Evolutionary conservation across 37 sponge, comb jelly and placozoan species (phyloP), one percentile per base, ranked within the genome.

Genomic region (Mnemiopsis leidyi): DNA sequence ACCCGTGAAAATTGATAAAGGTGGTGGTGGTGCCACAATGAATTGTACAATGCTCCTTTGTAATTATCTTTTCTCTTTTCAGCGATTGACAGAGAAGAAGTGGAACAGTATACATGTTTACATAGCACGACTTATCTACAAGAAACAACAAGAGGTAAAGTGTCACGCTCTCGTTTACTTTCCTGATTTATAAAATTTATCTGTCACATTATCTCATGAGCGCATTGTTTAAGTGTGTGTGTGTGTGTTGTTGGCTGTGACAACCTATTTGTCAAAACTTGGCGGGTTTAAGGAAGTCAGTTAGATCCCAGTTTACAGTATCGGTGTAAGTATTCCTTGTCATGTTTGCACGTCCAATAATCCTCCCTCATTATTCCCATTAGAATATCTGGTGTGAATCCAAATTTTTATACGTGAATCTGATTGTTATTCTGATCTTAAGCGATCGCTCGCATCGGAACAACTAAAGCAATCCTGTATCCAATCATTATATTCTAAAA

Each of bases 81-180:
- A 85, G 90, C 2, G 90, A 2, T n/a, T 85, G 0, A 40, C 21
- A 21, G 90, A 85, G 25, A 85, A 85, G 61, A 85, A 85, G 48
- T 85, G 90, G 90, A 85, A 85, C 61, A 85, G 90, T 33, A 85
- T 85, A 39, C 90, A 85, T 37, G 90, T 85, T 9, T 85, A 85
- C 90, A 85, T 85, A 32, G 90, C 90, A 9, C 7, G 90, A 21
- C 26, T 85, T 39, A 85, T 85, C 48, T 85, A 85, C 90, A 85
- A 37, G n/a, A 85, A 85, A 39, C 90, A 85, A 39, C 90, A 85
- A 38, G 90, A 85, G 90, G 61, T 40, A 85, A 32, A 67, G 68
- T 13, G 13, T 13, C 18, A 20, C 20, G 68, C 20, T 13, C 28
- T 13, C n/a, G 76, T 73, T 23, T 82, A 9, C 32, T 23, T 5